A percentile compares a stretch with the other conserved stretches of the same genome.
These are phyloP conservation scores for Zosterops japonicus DNA, from an alignment of 2,113 vertebrate species.

Conservation along the genomic window DNA sequence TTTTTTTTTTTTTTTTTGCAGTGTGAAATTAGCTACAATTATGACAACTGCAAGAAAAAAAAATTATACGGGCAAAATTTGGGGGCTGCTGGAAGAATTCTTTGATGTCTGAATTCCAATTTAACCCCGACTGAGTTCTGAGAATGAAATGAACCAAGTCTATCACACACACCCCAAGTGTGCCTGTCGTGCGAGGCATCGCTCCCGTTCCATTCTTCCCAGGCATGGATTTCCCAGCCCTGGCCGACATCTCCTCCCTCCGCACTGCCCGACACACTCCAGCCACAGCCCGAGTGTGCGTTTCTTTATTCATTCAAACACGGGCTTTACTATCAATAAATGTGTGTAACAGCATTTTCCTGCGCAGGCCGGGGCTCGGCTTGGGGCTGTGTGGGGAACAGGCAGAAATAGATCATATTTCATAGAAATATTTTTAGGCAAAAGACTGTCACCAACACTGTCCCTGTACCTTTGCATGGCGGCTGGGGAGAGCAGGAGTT, in stretches of 20 bases:
- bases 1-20: constrained; percentile 33
- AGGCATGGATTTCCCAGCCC: constrained; percentile 86
- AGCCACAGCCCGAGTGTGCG: constrained; percentile 49
- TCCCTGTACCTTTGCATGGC: background rate
- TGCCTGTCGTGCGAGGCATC: constrained; percentile 85
- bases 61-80: constrained; percentile 80
- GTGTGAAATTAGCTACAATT: constrained; percentile 83
- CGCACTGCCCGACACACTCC: constrained; percentile 62
- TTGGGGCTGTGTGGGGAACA: background rate
- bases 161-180: constrained; percentile 91
- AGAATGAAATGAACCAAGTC: constrained; percentile 97
- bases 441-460: background rate
- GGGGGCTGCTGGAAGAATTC: constrained; percentile 87
- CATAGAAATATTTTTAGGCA: background rate
- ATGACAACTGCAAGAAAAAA: constrained; percentile 79
- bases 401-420: background rate
- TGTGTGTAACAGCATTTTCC: constrained; percentile 53
- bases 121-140: constrained; percentile 99
- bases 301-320: constrained; percentile 74
- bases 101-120: constrained; percentile 99
- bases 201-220: constrained; percentile 87
- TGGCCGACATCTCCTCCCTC: constrained; percentile 79
- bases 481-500: background rate
- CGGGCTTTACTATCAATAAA: constrained; percentile 66
- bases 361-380: background rate